Conservation (phyloP, 1,140 invertebrate genomes). For the Achatina immaculata region DNA sequence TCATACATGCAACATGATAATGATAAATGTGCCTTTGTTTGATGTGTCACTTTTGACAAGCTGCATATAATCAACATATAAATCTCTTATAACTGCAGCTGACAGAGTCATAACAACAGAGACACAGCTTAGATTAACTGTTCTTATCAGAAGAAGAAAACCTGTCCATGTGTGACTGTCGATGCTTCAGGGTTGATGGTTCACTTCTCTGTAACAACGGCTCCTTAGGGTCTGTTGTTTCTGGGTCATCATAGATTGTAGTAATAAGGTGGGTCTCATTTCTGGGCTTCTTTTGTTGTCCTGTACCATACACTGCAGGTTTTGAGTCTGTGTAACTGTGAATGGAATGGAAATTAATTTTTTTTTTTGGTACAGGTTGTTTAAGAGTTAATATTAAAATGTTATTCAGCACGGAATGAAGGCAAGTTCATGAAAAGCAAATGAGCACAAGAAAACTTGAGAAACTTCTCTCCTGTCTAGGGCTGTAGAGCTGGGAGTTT, state of each 20-base stretch:
- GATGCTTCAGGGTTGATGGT: constrained; percentile 59
- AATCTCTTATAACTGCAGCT: too few relatives aligned
- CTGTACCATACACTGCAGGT: constrained; percentile 39
- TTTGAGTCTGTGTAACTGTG: constrained; percentile 50
- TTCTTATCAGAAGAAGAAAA: constrained; percentile 16
- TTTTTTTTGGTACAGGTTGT: background rate
- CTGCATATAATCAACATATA: too few relatives aligned
- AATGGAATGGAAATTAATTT: constrained; percentile 32
- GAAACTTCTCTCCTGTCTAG: too few relatives aligned
- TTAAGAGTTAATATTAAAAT: background rate
- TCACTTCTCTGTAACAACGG: constrained; percentile 52
- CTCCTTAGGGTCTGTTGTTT: constrained; percentile 55
- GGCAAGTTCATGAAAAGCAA: too few relatives aligned
- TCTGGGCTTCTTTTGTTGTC: constrained; percentile 36
- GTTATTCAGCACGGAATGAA: too few relatives aligned
- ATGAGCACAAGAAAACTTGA: too few relatives aligned
- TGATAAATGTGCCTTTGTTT: too few relatives aligned
- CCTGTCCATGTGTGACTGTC: constrained; percentile 21
- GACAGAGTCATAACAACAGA: too few relatives aligned
- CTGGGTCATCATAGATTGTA: constrained; percentile 60
- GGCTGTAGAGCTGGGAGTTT: too few relatives aligned
- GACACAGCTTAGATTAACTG: too few relatives aligned
- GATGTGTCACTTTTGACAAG: too few relatives aligned
- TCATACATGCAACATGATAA: too few relatives aligned
- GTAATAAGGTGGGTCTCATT: constrained; percentile 50